Percentiles rank a stretch among this genome's conserved stretches.
phyloP scores from a whole-genome alignment of 1,140 invertebrate species.

The Macrosteles quadrilineatus region DNA sequence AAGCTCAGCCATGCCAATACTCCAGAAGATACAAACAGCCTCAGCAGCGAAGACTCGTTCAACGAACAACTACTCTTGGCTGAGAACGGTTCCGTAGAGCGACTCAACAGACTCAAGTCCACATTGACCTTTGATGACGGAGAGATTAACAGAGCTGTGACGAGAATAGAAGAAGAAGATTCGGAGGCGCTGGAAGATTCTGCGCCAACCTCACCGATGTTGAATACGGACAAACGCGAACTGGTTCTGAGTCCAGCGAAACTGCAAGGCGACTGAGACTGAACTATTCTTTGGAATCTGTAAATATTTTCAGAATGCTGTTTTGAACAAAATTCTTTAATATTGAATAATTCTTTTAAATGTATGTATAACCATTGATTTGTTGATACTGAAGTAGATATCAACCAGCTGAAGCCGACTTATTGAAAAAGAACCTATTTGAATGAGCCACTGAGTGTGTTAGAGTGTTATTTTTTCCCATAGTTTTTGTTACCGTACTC shows the following conservation, averaged over 20 bases:
- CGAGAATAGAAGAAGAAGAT: conserved; percentile 36
- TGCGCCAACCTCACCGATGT: conserved; percentile 19
- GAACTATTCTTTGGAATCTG: conserved; percentile 3
- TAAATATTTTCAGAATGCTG: too few relatives aligned
- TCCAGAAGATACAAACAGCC: conserved; percentile 38
- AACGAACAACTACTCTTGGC: conserved; percentile 33
- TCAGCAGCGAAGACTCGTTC: conserved; percentile 38
- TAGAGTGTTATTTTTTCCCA: too few relatives aligned
- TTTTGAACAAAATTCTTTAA: too few relatives aligned
- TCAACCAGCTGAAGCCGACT: too few relatives aligned
- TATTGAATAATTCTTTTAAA: too few relatives aligned
- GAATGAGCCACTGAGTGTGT: too few relatives aligned
- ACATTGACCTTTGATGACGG: conserved; percentile 43
- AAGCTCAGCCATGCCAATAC: too few relatives aligned
- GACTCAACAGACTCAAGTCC: conserved; percentile 40
- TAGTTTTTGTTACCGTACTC: too few relatives aligned
- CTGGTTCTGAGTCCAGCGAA: conserved; percentile 40
- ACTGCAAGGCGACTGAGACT: conserved; percentile 30
- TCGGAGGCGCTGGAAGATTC: conserved; percentile 32
- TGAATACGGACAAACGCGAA: conserved; percentile 31
- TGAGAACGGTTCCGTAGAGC: conserved; percentile 24
- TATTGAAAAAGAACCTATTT: too few relatives aligned
- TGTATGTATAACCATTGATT: too few relatives aligned
- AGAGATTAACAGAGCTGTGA: conserved; percentile 12
- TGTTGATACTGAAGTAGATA: too few relatives aligned